Evolutionary conservation across 2,888 invertebrate species (phyloP).

Genomic region (Ceriagrion tenellum): DNA sequence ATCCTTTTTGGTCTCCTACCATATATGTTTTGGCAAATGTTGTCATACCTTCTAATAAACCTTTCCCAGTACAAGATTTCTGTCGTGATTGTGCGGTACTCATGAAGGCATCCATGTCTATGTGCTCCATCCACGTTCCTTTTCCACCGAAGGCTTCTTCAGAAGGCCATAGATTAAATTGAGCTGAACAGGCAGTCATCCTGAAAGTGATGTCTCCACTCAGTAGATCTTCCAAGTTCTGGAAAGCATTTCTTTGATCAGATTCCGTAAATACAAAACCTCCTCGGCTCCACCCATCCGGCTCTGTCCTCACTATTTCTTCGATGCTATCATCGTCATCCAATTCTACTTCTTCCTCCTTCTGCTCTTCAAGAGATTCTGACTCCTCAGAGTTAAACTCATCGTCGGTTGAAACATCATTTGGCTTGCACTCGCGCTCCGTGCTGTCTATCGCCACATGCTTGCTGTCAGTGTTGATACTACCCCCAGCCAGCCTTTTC

Average conservation of each 20-base stretch:
- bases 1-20: background rate
- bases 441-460: background rate
- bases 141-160: constrained; percentile 68
- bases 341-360: background rate
- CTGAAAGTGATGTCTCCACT: constrained; percentile 62
- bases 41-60: constrained; percentile 70
- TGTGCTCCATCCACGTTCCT: constrained; percentile 5
- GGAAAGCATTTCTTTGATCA: constrained; percentile 29
- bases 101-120: constrained; percentile 76
- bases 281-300: background rate
- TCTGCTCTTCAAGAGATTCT: background rate
- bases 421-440: background rate
- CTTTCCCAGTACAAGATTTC: constrained; percentile 73
- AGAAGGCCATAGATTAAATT: constrained; percentile 69
- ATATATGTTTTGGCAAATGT: background rate
- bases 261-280: background rate
- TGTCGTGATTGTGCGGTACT: constrained; percentile 69
- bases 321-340: background rate
- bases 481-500: background rate
- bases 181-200: constrained; percentile 63
- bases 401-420: background rate
- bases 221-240: constrained; percentile 68
- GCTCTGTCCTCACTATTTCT: background rate
- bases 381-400: background rate
- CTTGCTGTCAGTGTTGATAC: background rate